Evolutionary conservation across 2,797 vertebrate species (phyloP).

Genomic region (Eremophila alpestris): DNA sequence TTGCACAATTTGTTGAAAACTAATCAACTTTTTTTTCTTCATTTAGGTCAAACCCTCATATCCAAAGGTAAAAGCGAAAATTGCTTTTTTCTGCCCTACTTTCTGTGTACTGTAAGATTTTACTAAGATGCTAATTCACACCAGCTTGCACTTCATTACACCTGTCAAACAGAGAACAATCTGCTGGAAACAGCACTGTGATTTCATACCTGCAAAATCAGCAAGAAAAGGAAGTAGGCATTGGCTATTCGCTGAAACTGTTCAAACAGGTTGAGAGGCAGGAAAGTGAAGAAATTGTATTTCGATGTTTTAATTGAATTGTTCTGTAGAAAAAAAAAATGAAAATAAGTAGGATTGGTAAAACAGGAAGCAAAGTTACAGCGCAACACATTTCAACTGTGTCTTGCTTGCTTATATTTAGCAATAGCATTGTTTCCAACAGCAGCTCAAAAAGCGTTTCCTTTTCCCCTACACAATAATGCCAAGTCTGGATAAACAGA

Average conservation of each 20-base stretch:
- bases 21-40: neutral
- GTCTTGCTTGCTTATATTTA: conserved; percentile 58
- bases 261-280: conserved; percentile 93
- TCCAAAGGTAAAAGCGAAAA: neutral
- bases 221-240: conserved; percentile 91
- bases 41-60: neutral
- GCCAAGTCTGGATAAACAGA: conserved; percentile 1
- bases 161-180: neutral
- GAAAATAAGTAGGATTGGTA: conserved; percentile 16
- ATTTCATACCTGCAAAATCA: conserved; percentile 88
- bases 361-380: conserved; percentile 56
- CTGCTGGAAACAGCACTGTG: neutral
- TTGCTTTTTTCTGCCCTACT: neutral
- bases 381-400: conserved; percentile 5
- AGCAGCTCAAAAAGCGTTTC: conserved; percentile 21
- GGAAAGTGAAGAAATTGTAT: conserved; percentile 89
- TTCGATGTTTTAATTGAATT: conserved; percentile 94
- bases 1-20: neutral
- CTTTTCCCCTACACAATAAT: conserved; percentile 7
- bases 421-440: conserved; percentile 55
- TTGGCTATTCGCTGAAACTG: conserved; percentile 94
- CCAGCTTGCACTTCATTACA: neutral
- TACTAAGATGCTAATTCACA: neutral
- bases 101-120: neutral
- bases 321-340: conserved; percentile 75